Base-by-base conservation (phyloP, 2,113 vertebrate genomes). In the Vulpes ferrilata region DNA sequence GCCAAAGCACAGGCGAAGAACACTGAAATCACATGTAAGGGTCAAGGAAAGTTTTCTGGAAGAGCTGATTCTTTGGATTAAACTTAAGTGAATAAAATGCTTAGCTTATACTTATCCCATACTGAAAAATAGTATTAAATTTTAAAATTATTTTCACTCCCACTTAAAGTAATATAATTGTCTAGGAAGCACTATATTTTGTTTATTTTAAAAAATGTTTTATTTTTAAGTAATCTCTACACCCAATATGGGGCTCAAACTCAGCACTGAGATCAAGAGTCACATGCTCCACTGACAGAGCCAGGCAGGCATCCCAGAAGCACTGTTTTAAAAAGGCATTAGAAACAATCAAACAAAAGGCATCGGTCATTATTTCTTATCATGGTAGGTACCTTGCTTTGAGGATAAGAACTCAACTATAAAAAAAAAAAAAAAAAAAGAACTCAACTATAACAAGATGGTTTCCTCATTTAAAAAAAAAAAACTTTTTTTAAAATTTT, bases 321-420 rank as follows among this genome's bases (percentile, higher is more conserved):
- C 57, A 73, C 27, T 60, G 25, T 86, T 53, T 80, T 74, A 35
- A 32, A 86, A 86, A 74, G 67, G 5, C 87, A 88, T 76, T 69
- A 38, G 53, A 92, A 92, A 82, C n/a, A 90, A 81, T 74, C 90
- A 84, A 93, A 78, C 7, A 7, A 53, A 95, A 95, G 27, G 30
- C 55, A 25, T 38, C 57, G 16, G 60, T 9, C 78, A 71, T 88
- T 76, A 15, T 80, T 93, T 71, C 81, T 48, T 96, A 78, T 48
- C 38, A 43, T 53, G 25, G 53, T 30, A 78, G 32, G 19, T 13
- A 67, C 35, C 48, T 86, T 35, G 48, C 62, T 80, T 90, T 91
- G 48, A 90, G 22, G 67, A 84, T 57, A n/a, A 11, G 78, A 90
- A 78, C 65, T 84, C 84, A 67, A 78, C 20, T 67, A 48, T 48